These are phyloP conservation scores for Dasyprocta punctata DNA, from an alignment of 2,113 vertebrate genomes.

Conservation along the genomic window DNA sequence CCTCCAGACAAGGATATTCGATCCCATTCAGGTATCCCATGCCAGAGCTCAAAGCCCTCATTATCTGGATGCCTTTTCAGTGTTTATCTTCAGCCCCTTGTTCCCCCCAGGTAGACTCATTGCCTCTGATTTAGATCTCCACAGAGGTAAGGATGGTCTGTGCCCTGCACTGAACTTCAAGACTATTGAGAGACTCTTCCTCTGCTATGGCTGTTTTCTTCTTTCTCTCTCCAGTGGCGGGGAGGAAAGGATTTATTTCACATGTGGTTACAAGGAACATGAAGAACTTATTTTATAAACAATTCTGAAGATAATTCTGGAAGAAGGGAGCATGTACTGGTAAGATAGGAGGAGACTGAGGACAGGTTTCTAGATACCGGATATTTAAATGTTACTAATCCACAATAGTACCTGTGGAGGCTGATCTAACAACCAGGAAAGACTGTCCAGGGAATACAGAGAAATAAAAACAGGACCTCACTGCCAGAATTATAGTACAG, in stretches of 20 bases:
- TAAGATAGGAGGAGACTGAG: neutral
- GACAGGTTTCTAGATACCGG: neutral
- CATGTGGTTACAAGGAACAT: neutral
- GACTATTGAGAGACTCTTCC: neutral
- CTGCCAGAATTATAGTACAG: accelerated
- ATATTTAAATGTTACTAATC: neutral
- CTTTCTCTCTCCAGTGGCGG: neutral
- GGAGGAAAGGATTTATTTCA: neutral
- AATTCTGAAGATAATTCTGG: neutral
- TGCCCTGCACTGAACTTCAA: neutral
- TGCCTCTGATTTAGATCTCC: slow-evolving; percentile 18
- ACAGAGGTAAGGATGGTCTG: neutral
- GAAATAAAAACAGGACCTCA: neutral
- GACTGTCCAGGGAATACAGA: neutral
- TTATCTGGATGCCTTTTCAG: neutral
- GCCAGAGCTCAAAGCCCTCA: neutral
- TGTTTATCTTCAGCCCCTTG: neutral
- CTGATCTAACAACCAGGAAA: neutral
- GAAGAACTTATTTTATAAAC: neutral
- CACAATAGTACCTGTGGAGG: neutral
- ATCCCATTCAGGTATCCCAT: neutral
- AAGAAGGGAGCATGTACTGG: neutral
- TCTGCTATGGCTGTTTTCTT: neutral
- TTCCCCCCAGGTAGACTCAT: neutral
- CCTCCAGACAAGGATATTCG: neutral